Evolutionary conservation across 1,140 invertebrate genomes (phyloP).

Genomic region (Ectropis grisescens): DNA sequence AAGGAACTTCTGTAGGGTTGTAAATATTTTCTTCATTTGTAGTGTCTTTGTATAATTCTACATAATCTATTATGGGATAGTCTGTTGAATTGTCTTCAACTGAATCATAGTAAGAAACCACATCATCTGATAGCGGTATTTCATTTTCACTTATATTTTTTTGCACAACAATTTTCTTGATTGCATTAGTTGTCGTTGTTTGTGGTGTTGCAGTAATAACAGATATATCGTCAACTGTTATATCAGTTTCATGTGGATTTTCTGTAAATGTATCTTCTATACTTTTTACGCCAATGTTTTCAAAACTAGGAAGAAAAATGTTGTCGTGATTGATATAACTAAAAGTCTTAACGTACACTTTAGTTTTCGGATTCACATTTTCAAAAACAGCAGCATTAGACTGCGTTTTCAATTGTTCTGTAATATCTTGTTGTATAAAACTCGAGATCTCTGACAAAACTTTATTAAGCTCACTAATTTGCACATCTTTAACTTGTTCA

Average conservation of each 20-base stretch:
- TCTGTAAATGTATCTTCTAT: too few species aligned
- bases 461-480: too few species aligned
- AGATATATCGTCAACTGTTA: too few species aligned
- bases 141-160: constrained; percentile 20
- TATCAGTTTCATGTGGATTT: too few species aligned
- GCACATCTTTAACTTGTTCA: constrained; percentile 13
- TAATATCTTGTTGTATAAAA: too few species aligned
- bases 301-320: background rate
- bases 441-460: too few species aligned
- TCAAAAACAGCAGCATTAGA: constrained; percentile 11
- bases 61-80: constrained; percentile 47
- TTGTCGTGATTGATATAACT: background rate
- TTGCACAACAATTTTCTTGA: too few species aligned
- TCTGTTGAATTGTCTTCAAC: constrained; percentile 39
- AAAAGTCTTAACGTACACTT: constrained; percentile 31
- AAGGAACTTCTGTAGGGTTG: constrained; percentile 22
- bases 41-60: constrained; percentile 56
- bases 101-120: constrained; percentile 22
- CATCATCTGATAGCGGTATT: constrained; percentile 18
- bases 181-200: too few species aligned
- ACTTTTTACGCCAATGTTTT: too few species aligned
- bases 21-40: constrained; percentile 37
- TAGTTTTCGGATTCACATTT: constrained; percentile 13
- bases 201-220: too few species aligned
- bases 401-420: constrained; percentile 15